A percentile compares a stretch with the other conserved stretches of the same genome.
Evolutionary conservation across 2,797 vertebrate genomes (phyloP).

Genomic region (Ceyx erithaca): DNA sequence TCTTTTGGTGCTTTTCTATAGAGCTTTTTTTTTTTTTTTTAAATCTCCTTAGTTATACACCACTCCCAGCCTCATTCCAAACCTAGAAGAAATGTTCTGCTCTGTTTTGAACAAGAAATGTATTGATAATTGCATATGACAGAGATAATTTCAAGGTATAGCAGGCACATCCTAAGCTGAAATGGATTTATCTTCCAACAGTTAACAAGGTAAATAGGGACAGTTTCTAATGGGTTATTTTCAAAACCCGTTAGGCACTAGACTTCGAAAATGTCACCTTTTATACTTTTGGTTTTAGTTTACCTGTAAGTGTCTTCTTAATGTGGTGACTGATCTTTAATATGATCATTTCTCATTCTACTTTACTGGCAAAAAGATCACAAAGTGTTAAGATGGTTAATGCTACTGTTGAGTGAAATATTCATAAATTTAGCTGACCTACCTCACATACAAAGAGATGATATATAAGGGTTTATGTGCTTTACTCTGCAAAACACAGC

Average conservation of each 20-base stretch:
- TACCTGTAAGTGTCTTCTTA: neutral
- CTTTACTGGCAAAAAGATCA: neutral
- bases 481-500: neutral
- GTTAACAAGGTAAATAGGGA: neutral
- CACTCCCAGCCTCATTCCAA: neutral
- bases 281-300: neutral
- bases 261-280: neutral
- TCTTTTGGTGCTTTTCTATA: neutral
- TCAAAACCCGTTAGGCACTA: neutral
- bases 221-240: neutral
- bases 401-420: neutral
- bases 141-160: neutral
- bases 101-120: neutral
- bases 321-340: neutral
- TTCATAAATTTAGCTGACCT: neutral
- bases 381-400: constrained; percentile 1
- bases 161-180: neutral
- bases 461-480: neutral
- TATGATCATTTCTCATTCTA: neutral
- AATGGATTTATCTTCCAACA: neutral
- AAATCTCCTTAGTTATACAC: neutral
- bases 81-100: neutral
- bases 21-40: neutral
- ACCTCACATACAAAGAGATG: neutral
- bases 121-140: neutral